These are phyloP conservation scores for Physeter macrocephalus DNA, from an alignment of 2,113 vertebrate species.

Conservation along the genomic window DNA sequence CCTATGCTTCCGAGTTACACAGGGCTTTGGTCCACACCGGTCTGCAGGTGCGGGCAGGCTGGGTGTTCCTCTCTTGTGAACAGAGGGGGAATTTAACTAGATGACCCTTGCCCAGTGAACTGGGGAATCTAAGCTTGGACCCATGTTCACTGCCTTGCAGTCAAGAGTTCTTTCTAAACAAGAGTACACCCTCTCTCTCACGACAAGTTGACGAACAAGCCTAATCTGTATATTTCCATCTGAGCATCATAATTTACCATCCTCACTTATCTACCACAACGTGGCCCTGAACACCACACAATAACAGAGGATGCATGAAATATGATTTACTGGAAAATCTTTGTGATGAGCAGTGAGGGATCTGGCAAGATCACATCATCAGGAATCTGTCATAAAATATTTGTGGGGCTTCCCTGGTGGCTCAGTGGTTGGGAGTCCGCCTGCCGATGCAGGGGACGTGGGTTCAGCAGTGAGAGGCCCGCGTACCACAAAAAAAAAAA, in stretches of 20 bases:
- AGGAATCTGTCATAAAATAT: background rate
- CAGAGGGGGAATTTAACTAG: background rate
- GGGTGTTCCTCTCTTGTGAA: background rate
- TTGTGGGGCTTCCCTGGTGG: too few species aligned
- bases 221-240: background rate
- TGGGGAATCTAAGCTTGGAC: background rate
- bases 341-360: background rate
- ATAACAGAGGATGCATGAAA: background rate
- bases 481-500: too few species aligned
- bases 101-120: background rate
- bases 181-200: background rate
- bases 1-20: background rate
- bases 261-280: background rate
- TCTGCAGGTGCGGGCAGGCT: background rate
- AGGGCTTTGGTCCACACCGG: rapidly evolving
- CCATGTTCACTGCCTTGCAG: background rate
- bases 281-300: background rate
- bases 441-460: too few species aligned
- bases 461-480: too few species aligned
- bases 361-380: background rate
- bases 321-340: background rate
- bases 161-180: background rate
- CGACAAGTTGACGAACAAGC: background rate
- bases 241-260: background rate
- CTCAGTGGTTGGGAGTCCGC: too few species aligned